Conservation (phyloP, 2,113 vertebrate genomes). For the Neopipo cinnamomea region DNA sequence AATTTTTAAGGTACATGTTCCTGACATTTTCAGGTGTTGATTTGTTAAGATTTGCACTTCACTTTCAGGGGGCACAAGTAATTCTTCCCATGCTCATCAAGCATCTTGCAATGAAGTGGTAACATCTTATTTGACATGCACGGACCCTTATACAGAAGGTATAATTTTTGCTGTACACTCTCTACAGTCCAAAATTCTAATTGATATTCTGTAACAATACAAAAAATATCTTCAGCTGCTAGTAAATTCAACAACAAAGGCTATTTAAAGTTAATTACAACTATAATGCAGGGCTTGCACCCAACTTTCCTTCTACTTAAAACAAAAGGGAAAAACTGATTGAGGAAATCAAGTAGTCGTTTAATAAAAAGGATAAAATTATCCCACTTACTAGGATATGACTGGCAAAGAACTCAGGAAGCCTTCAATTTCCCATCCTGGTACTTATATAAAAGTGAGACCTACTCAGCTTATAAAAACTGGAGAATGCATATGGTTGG, state of each 20-base stretch:
- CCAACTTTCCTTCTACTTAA: neutral
- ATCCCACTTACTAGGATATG: neutral
- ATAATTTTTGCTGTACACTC: neutral
- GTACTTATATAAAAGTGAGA: neutral
- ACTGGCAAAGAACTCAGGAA: neutral
- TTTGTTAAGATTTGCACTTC: neutral
- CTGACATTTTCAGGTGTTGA: neutral
- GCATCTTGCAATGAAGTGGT: neutral
- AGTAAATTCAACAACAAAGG: constrained; percentile 27
- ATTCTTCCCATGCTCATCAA: neutral
- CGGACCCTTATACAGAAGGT: neutral
- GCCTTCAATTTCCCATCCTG: neutral
- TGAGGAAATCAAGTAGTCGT: neutral
- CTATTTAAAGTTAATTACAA: constrained; percentile 26
- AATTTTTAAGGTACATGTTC: neutral
- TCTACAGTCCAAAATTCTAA: neutral
- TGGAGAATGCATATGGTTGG: neutral
- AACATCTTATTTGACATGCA: neutral
- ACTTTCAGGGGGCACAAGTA: neutral
- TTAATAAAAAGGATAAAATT: neutral
- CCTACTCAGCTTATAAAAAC: neutral
- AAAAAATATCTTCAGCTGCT: neutral
- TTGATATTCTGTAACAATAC: neutral
- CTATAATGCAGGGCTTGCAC: neutral
- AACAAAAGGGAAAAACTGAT: neutral